These are phyloP conservation scores for Cremastobaeus sp. DNA, from an alignment of 2,888 invertebrate genomes.

Conservation along the genomic window DNA sequence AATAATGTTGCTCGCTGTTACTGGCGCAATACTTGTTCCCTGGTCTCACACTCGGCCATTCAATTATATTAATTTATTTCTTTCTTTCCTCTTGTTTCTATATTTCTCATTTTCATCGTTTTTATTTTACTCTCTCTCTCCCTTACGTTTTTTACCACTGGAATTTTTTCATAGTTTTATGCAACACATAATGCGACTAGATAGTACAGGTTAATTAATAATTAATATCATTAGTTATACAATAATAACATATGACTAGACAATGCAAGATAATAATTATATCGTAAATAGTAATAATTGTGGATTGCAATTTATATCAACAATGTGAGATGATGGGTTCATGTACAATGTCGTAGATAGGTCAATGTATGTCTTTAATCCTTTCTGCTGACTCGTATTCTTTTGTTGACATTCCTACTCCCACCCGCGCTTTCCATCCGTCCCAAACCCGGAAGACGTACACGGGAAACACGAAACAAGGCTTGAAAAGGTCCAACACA, in stretches of 20 bases:
- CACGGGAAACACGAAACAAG: no score
- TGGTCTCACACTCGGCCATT: slow-evolving; percentile 49
- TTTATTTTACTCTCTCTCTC: slow-evolving; percentile 62
- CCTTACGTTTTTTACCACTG: slow-evolving; percentile 66
- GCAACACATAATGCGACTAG: slow-evolving; percentile 79
- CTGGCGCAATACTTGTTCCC: slow-evolving; percentile 47
- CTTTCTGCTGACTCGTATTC: slow-evolving; percentile 12
- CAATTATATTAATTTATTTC: slow-evolving; percentile 35
- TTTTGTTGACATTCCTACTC: slow-evolving; percentile 28
- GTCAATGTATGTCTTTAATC: slow-evolving; percentile 52
- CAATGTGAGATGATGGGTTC: slow-evolving; percentile 76
- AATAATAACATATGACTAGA: slow-evolving; percentile 79
- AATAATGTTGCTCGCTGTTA: slow-evolving; percentile 46
- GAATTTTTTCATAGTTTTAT: slow-evolving; percentile 71
- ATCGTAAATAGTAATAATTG: slow-evolving; percentile 78
- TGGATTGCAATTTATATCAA: slow-evolving; percentile 78
- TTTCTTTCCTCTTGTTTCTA: slow-evolving; percentile 39
- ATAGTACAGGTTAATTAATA: slow-evolving; percentile 78
- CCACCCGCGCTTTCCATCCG: slow-evolving; percentile 32
- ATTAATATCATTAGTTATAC: slow-evolving; percentile 78
- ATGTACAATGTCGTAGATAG: slow-evolving; percentile 69
- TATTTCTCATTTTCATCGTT: slow-evolving; percentile 58
- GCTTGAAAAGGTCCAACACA: no score
- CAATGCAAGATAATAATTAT: slow-evolving; percentile 79
- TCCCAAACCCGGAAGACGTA: slow-evolving; percentile 19